Percentiles rank a stretch among this genome's conserved stretches.
Evolutionary conservation across 2,113 vertebrate genomes (phyloP).

Genomic region (Bos indicus): DNA sequence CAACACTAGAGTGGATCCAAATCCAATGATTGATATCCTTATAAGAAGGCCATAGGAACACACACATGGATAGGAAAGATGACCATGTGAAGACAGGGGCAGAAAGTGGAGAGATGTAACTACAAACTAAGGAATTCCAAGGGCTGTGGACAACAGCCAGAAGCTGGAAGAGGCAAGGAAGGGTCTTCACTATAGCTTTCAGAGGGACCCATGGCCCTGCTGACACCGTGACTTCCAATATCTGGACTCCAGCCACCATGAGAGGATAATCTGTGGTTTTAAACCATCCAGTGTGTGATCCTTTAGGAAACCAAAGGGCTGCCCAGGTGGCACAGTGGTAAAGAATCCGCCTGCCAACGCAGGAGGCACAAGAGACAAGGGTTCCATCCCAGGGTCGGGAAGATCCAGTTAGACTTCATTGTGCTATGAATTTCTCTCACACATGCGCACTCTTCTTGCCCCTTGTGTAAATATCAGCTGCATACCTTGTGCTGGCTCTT

Average conservation of each 20-base stretch:
- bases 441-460: rapidly evolving
- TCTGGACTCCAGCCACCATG: neutral
- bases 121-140: neutral
- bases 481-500: neutral
- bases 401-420: neutral
- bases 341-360: neutral
- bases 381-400: neutral
- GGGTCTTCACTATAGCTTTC: neutral
- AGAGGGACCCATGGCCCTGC: neutral
- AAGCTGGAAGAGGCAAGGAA: neutral
- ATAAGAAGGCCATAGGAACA: neutral
- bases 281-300: neutral
- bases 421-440: neutral
- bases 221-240: neutral
- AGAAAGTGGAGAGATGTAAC: neutral
- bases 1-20: neutral
- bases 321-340: neutral
- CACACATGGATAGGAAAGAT: neutral
- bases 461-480: neutral
- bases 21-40: neutral
- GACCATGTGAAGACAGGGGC: neutral
- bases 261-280: neutral
- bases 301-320: neutral
- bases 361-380: neutral
- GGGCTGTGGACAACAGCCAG: neutral